Percentiles rank a stretch among this genome's conserved stretches.
Evolutionary conservation across 64 coral and sea anemone species (phyloP).

Genomic region (Anthopleura sola): DNA sequence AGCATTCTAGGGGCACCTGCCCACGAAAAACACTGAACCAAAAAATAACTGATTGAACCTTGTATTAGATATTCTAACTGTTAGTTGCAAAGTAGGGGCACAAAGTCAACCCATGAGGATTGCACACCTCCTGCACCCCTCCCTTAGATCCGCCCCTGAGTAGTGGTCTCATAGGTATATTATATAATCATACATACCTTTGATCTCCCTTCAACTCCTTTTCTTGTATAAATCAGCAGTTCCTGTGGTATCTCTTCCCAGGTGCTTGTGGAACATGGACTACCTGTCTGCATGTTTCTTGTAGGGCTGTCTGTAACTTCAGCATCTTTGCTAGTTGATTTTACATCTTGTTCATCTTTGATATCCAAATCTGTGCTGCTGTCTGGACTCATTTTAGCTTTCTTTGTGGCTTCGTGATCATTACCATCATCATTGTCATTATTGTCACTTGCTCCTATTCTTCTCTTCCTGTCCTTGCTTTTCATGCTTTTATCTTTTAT

Average conservation of each 20-base stretch:
- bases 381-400: not conserved
- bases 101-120: too few relatives aligned
- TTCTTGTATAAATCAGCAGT: conserved; percentile 46
- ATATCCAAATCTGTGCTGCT: not conserved
- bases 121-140: too few relatives aligned
- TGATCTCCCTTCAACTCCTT: conserved; percentile 44
- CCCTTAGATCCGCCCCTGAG: too few relatives aligned
- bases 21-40: too few relatives aligned
- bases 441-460: not conserved
- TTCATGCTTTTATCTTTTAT: not conserved
- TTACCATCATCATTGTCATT: not conserved
- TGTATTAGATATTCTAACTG: too few relatives aligned
- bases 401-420: not conserved
- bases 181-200: conserved; percentile 34
- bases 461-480: not conserved
- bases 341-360: not conserved
- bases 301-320: not conserved
- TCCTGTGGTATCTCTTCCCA: conserved; percentile 43
- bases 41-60: too few relatives aligned
- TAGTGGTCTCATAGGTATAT: too few relatives aligned
- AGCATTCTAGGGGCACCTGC: too few relatives aligned
- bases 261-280: not conserved
- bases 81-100: too few relatives aligned
- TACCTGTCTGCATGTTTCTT: not conserved
- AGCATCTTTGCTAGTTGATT: not conserved